Conservation (phyloP, 2,888 invertebrate species). For the Zele albiditarsus region DNA sequence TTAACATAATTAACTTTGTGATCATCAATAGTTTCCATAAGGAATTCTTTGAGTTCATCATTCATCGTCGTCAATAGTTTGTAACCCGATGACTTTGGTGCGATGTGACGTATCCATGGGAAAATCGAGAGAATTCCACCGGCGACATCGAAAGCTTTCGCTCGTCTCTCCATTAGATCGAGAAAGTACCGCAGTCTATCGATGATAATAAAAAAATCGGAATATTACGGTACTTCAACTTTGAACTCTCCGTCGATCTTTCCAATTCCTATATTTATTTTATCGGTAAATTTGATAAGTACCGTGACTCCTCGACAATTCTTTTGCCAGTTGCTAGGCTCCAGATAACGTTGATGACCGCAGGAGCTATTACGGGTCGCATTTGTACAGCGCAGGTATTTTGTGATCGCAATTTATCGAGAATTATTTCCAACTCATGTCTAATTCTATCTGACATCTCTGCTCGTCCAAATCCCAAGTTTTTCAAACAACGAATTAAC, state of each 20-base stretch:
- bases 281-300: constrained; percentile 38
- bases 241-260: not conserved
- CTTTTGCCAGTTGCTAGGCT: constrained; percentile 74
- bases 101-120: constrained; percentile 79
- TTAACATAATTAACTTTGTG: constrained; percentile 74
- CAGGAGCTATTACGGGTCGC: constrained; percentile 73
- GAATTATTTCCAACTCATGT: constrained; percentile 75
- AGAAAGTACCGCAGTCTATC: constrained; percentile 61
- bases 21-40: constrained; percentile 76
- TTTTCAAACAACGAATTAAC: constrained; percentile 74
- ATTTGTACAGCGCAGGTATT: constrained; percentile 58
- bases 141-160: constrained; percentile 72
- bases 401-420: constrained; percentile 62
- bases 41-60: constrained; percentile 74
- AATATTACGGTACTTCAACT: not conserved
- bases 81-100: constrained; percentile 78
- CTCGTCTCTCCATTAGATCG: constrained; percentile 62
- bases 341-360: constrained; percentile 81
- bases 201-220: constrained; percentile 13
- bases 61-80: constrained; percentile 77
- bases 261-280: not conserved
- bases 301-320: constrained; percentile 56
- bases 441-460: constrained; percentile 75
- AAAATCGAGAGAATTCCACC: constrained; percentile 77
- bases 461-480: constrained; percentile 76